Base-by-base conservation (phyloP, 2,797 vertebrate species). In the Euthynnus affinis region DNA sequence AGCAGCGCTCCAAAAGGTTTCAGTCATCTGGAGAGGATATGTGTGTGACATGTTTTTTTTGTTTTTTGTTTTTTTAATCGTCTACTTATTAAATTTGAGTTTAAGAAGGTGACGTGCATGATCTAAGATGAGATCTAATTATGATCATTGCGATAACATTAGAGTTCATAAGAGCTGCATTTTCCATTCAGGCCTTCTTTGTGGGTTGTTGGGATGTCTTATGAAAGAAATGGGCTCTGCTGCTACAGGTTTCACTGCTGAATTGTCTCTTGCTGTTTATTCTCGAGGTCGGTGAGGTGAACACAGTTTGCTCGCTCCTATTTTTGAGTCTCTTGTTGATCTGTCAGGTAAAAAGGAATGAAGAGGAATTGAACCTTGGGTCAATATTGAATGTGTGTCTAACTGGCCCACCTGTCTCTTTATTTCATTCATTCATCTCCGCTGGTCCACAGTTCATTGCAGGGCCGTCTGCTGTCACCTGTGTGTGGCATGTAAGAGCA, bases 401-500 rank as follows among this genome's bases (percentile, higher is more conserved):
- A 6, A 8, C 68, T 32, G 60, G 42, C 14, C 32, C 76, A 29
- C 68, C 61, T 23, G 51, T 68, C 32, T 76, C 25, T 71, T 71
- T 0, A 5, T 73, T 70, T 70, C 15, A 58, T 56, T 68, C 69
- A 0, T 15, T 46, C 46, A 46, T 63, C 53, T 82, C 42, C 40
- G 78, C 57, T 42, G 44, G 59, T 72, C 68, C 44, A 25, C 69
- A 25, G 71, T 37, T 77, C 58, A 75, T 20, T 7, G 27, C 32
- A 37, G 67, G 66, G 53, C 57, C 46, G 44, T 76, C 49, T 22
- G 9, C 27, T 90, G 69, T 81, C 89, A 85, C 82, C 73, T 81
- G 55, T 74, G 78, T 93, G 91, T 87, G 89, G 78, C 82, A 87
- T 90, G 77, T 86, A 55, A 73, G 74, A 73, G 51, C 49, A 42